Percentiles rank a stretch among this genome's conserved stretches.
These are phyloP conservation scores for Rhogogaster chlorosoma DNA, from an alignment of 2,888 invertebrate genomes.

Conservation along the genomic window DNA sequence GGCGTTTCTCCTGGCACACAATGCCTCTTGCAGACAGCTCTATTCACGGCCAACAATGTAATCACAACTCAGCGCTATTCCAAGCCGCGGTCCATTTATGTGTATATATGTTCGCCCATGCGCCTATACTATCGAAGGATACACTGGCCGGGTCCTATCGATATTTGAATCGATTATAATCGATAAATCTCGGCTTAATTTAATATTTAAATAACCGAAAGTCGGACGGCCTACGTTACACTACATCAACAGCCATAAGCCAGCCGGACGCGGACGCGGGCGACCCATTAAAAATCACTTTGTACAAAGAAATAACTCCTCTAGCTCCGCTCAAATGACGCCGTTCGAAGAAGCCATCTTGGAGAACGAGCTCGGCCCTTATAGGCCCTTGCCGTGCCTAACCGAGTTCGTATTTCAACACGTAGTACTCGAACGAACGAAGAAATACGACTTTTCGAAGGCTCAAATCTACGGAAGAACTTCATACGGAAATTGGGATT, in stretches of 20 bases:
- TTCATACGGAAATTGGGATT: neutral
- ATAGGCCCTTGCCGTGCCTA: neutral
- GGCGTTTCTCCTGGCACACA: slow-evolving; percentile 63
- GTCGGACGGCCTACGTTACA: neutral
- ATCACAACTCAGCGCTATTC: slow-evolving; percentile 72
- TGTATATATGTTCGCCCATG: neutral
- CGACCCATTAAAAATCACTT: slow-evolving; percentile 42
- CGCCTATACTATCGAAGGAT: neutral
- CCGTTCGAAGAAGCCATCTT: slow-evolving; percentile 25
- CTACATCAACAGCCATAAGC: neutral
- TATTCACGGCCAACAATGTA: slow-evolving; percentile 71
- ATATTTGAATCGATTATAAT: slow-evolving; percentile 51
- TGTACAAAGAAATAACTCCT: slow-evolving; percentile 11
- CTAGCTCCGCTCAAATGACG: slow-evolving; percentile 27
- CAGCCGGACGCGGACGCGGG: slow-evolving; percentile 43
- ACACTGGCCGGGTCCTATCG: neutral
- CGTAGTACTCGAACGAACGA: neutral
- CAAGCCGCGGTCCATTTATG: neutral
- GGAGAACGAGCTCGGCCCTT: neutral
- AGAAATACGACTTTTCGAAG: neutral
- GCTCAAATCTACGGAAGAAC: neutral
- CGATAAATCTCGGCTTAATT: slow-evolving; percentile 52
- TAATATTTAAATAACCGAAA: slow-evolving; percentile 51
- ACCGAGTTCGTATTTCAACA: slow-evolving; percentile 10
- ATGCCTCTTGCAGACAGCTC: slow-evolving; percentile 68